These are phyloP conservation scores for Phaethon lepturus DNA, from an alignment of 2,113 vertebrate species.

Conservation along the genomic window DNA sequence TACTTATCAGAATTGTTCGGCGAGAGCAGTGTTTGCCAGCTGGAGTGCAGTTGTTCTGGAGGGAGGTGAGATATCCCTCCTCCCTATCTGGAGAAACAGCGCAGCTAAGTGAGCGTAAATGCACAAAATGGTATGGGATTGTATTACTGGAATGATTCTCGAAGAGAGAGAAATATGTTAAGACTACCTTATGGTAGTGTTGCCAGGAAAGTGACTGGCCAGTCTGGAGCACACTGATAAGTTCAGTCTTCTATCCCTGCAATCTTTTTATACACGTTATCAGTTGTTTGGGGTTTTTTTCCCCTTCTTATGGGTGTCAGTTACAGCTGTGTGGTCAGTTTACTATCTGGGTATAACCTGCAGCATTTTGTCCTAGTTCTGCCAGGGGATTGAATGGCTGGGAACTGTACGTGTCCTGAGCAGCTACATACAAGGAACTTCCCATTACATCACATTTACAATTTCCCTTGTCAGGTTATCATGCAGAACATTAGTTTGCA, in stretches of 20 bases:
- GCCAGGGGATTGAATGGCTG: not conserved
- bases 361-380: not conserved
- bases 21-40: conserved; percentile 3
- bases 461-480: not conserved
- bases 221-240: not conserved
- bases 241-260: not conserved
- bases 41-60: not conserved
- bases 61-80: not conserved
- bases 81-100: not conserved
- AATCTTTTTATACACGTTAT: not conserved
- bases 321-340: not conserved
- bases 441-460: not conserved
- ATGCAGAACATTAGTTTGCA: not conserved
- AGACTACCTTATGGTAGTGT: not conserved
- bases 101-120: not conserved
- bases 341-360: not conserved
- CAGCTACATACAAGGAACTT: not conserved
- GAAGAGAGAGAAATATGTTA: not conserved
- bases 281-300: not conserved
- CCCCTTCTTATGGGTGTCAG: not conserved
- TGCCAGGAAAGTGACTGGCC: not conserved
- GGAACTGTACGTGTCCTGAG: not conserved
- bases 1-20: not conserved
- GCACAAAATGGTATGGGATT: not conserved
- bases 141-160: not conserved